Base-by-base conservation (phyloP, 2,888 invertebrate species). In the Herminia tarsipennalis region DNA sequence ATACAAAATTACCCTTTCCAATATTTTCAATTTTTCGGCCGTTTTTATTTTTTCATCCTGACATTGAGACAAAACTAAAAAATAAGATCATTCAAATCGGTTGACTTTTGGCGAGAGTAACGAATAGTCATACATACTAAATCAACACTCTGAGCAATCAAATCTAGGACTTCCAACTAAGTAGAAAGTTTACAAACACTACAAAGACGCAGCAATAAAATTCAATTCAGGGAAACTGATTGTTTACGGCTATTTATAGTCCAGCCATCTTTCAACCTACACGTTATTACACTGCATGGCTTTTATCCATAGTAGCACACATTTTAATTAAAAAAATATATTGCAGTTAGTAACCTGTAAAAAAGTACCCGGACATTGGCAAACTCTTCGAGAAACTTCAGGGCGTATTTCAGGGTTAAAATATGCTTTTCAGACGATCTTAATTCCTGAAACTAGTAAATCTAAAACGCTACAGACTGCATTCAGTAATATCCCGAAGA, bases 401-500 rank as follows among this genome's bases (percentile, higher is more conserved):
- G 12, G 4, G 8, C 21, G 9, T n/a, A 9, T 35, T 22, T 28
- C 13, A 18, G 5, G 8, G 14, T 18, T n/a, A 14, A 25, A 36
- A 32, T 36, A 16, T 10, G 4, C 13, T 36, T 49, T 47, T 36
- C 12, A 43, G 34, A 43, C 35, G 40, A 35, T 27, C 20, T 43
- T 58, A 58, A 65, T 65, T 64, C 57, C 52, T 43, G 21, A 46
- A 47, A 52, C 41, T 47, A 35, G 24, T 35, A 30, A 32, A 25
- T 28, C 25, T 28, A 20, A 27, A 35, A 36, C 29, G 40, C 42
- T 33, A 25, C 34, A 49, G 49, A 50, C 54, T 64, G 66, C 68
- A 67, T 68, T 66, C 57, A 70, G 56, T 45, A 56, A 66, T 53
- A 55, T 57, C 37, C 50, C 46, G 36, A 53, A 66, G 61, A 49